A percentile compares a stretch with the other conserved stretches of the same genome.
phyloP scores from a whole-genome alignment of 2,113 vertebrate genomes.

The Nannospalax galili region DNA sequence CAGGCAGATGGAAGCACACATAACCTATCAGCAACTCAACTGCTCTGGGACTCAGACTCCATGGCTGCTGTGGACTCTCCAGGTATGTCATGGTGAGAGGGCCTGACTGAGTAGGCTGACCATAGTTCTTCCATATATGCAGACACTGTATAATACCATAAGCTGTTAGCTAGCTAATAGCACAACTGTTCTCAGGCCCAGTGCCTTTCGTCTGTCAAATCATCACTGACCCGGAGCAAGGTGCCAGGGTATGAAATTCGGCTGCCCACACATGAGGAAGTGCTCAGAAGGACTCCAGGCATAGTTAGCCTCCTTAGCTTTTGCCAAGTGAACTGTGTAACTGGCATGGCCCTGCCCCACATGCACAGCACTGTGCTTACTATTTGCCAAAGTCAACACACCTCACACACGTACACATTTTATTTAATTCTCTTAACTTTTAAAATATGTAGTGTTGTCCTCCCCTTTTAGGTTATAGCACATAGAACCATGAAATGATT shows the following conservation, averaged over 20 bases:
- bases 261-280: not conserved
- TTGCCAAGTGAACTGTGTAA: not conserved
- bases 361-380: not conserved
- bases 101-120: too few relatives aligned
- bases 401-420: not conserved
- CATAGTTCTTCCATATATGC: not conserved
- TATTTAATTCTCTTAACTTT: not conserved
- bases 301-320: not conserved
- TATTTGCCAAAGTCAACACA: not conserved
- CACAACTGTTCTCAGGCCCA: not conserved
- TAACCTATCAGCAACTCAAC: not conserved
- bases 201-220: not conserved
- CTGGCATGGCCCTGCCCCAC: accelerated
- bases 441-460: not conserved
- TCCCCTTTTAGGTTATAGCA: not conserved
- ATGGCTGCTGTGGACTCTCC: not conserved
- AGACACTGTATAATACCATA: not conserved
- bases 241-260: not conserved
- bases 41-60: not conserved
- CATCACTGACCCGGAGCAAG: not conserved
- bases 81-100: not conserved
- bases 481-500: not conserved
- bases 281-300: not conserved
- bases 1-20: not conserved
- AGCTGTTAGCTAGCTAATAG: not conserved